A percentile compares a stretch with the other conserved stretches of the same genome.
Evolutionary conservation across 1,140 invertebrate genomes (phyloP).

Genomic region (Atopsyche davidsoni): DNA sequence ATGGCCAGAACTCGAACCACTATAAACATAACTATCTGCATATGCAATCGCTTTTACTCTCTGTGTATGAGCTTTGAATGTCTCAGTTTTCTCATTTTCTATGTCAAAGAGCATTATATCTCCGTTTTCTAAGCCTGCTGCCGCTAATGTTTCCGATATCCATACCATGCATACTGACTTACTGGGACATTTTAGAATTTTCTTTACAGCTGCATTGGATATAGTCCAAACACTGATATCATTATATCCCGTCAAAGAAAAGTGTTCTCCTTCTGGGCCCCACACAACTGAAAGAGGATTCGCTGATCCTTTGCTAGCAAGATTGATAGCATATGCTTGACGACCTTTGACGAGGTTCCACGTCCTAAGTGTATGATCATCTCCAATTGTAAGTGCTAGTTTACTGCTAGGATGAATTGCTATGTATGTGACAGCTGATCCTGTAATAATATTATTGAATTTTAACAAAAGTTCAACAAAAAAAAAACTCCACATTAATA

Average conservation of each 20-base stretch:
- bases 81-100: constrained; percentile 42
- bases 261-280: constrained; percentile 63
- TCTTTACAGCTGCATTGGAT: constrained; percentile 59
- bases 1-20: constrained; percentile 68
- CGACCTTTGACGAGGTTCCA: constrained; percentile 93
- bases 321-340: constrained; percentile 80
- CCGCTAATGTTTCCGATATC: constrained; percentile 54
- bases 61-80: constrained; percentile 55
- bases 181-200: constrained; percentile 51
- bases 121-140: constrained; percentile 67
- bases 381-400: constrained; percentile 78
- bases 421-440: constrained; percentile 59
- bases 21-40: constrained; percentile 50
- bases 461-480: neutral
- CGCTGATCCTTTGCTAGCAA: constrained; percentile 58
- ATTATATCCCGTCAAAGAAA: constrained; percentile 64
- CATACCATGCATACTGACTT: constrained; percentile 61
- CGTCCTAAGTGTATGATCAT: constrained; percentile 76
- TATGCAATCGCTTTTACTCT: constrained; percentile 62
- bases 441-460: constrained; percentile 34
- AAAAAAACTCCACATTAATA: neutral
- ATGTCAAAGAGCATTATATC: constrained; percentile 58
- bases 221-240: constrained; percentile 72
- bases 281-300: constrained; percentile 54
- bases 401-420: constrained; percentile 85